Base-by-base conservation (phyloP, 2,888 invertebrate genomes). In the Ommatoiulus sabulosus region DNA sequence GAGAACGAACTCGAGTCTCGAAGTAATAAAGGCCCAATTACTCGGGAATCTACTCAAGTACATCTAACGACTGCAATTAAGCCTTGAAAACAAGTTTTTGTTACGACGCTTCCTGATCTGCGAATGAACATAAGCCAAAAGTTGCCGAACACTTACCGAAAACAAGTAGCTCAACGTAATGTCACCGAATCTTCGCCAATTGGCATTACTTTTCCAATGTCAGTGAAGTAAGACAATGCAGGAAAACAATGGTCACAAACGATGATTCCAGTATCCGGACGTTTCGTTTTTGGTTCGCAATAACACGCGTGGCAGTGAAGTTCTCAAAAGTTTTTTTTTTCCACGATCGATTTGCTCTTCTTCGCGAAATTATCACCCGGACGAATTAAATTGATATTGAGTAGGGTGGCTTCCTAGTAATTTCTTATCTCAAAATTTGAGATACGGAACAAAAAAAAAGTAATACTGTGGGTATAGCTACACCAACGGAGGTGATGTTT, bases 81-180 rank as follows among this genome's bases (percentile, higher is more conserved):
- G n/a, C n/a, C n/a, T n/a, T n/a, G n/a, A n/a, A n/a, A n/a, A n/a
- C n/a, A n/a, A n/a, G n/a, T n/a, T n/a, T n/a, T n/a, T n/a, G n/a
- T n/a, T n/a, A n/a, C n/a, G n/a, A n/a, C n/a, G n/a, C n/a, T n/a
- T n/a, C n/a, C n/a, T n/a, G n/a, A n/a, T n/a, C n/a, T n/a, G n/a
- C n/a, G n/a, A n/a, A n/a, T n/a, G n/a, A n/a, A n/a, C n/a, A n/a
- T n/a, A n/a, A n/a, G n/a, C n/a, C n/a, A n/a, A n/a, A n/a, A n/a
- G n/a, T n/a, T n/a, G n/a, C n/a, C n/a, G n/a, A n/a, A n/a, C n/a
- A 80, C 80, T 80, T 80, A 80, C 80, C 80, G 24, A 24, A 80
- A 8, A 12, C 80, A 20, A 80, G 80, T 35, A 1, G 80, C 35
- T 80, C 24, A 80, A 35, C 5, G 4, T 17, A 63, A n/a, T n/a